Base-by-base conservation (phyloP, 2,888 invertebrate genomes). In the Ligdia adustata region DNA sequence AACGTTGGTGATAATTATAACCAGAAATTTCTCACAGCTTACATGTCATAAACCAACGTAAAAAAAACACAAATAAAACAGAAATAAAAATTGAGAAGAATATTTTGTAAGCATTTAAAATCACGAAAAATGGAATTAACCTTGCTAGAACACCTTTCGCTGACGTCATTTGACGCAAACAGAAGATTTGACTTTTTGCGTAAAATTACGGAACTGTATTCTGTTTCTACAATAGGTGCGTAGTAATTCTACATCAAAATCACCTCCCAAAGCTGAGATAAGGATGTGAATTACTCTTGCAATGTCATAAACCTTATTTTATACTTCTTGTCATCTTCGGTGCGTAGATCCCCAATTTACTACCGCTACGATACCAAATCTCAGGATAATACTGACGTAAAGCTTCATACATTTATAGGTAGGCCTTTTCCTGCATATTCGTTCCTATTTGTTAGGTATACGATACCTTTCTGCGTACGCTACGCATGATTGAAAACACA, bases 281-380 rank as follows among this genome's bases (percentile, higher is more conserved):
- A 63, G 57, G 39, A 54, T 50, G 55, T 52, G 65, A 66, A 66
- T 64, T 66, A 60, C 56, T 37, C 60, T 56, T 58, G 58, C 62
- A 57, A 34, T 61, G 64, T 9, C 37, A 66, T 70, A 68, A 66
- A 66, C 59, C 58, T 67, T 60, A 58, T 67, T 49, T 69, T 66
- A 69, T 64, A 61, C 49, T 53, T 63, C 60, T 61, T 62, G 64
- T 54, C 65, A 62, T 65, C 58, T 62, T 63, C 45, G 43, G 48
- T 47, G 57, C 54, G 52, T 52, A 60, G 61, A 67, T 60, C 62
- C 58, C 54, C 55, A 52, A 68, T 72, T 69, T 67, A 69, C 58
- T 61, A 60, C 48, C 48, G 12, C 32, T 12, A 33, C 31, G 38
- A 43, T 49, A 43, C 22, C 33, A 42, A 38, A 49, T 42, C 38